These are phyloP conservation scores for Drosophila prosaltans DNA, from an alignment of 1,140 invertebrate genomes.

Conservation along the genomic window DNA sequence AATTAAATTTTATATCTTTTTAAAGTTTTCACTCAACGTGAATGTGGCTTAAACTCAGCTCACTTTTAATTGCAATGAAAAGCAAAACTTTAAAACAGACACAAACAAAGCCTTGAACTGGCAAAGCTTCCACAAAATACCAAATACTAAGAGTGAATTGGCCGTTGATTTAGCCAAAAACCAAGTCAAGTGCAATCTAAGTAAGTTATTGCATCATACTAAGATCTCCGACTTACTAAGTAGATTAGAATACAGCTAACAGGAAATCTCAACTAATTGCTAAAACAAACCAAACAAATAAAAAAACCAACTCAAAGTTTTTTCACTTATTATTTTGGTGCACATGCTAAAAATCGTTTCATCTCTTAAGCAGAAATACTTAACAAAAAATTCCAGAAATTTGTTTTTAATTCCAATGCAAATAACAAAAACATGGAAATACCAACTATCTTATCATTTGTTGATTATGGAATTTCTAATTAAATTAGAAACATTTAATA, in stretches of 20 bases:
- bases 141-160: neutral
- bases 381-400: no score
- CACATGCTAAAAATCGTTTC: no score
- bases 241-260: conserved; percentile 7
- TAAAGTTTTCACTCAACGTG: neutral
- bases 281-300: neutral
- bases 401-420: no score
- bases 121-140: neutral
- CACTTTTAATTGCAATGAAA: neutral
- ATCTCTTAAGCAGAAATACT: no score
- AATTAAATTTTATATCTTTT: neutral
- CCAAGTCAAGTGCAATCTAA: conserved; percentile 69
- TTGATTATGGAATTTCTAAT: no score
- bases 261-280: conserved; percentile 12
- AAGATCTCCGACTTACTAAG: conserved; percentile 18
- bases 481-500: no score
- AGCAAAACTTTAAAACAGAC: neutral
- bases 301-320: no score
- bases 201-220: conserved; percentile 67
- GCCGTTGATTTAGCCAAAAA: conserved; percentile 44
- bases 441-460: no score
- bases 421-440: no score
- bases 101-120: conserved; percentile 9
- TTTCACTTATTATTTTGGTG: no score
- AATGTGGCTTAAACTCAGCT: conserved; percentile 25